Conservation (phyloP, 1,140 invertebrate species). For the Lepidurus apus region DNA sequence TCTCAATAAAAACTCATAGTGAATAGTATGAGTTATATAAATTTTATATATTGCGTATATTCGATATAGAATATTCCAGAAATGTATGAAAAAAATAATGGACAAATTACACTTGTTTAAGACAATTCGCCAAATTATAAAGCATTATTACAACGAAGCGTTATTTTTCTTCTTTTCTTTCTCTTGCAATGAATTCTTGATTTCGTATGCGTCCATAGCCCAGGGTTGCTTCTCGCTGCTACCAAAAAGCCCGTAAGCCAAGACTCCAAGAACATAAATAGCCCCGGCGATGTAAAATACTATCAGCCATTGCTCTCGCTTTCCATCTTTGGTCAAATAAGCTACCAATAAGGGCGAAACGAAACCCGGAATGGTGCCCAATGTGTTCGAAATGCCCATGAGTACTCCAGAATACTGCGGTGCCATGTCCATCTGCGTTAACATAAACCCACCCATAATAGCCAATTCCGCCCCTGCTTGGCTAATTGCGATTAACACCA, state of each 20-base stretch:
- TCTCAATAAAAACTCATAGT: too few species aligned
- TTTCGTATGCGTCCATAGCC: constrained; percentile 36
- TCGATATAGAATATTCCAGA: too few species aligned
- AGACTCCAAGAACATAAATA: constrained; percentile 42
- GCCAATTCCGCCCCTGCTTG: constrained; percentile 38
- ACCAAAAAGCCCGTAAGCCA: constrained; percentile 46
- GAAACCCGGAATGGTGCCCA: constrained; percentile 43
- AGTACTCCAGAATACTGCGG: constrained; percentile 42
- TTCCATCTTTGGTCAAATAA: constrained; percentile 41
- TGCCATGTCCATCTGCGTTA: constrained; percentile 41
- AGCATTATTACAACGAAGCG: neutral
- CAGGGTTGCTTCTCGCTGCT: constrained; percentile 46
- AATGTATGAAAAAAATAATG: too few species aligned
- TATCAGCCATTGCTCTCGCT: constrained; percentile 40
- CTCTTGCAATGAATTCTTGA: neutral
- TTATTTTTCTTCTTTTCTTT: neutral
- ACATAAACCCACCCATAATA: constrained; percentile 42
- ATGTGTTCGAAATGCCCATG: constrained; percentile 44
- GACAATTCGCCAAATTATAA: too few species aligned
- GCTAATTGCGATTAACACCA: constrained; percentile 36
- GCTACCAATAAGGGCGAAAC: constrained; percentile 39
- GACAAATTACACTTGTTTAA: too few species aligned
- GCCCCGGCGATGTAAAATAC: constrained; percentile 41
- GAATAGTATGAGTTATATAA: too few species aligned
- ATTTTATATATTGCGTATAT: too few species aligned